phyloP scores from a whole-genome alignment of 1,140 invertebrate species.

The Orchestia grillus region DNA sequence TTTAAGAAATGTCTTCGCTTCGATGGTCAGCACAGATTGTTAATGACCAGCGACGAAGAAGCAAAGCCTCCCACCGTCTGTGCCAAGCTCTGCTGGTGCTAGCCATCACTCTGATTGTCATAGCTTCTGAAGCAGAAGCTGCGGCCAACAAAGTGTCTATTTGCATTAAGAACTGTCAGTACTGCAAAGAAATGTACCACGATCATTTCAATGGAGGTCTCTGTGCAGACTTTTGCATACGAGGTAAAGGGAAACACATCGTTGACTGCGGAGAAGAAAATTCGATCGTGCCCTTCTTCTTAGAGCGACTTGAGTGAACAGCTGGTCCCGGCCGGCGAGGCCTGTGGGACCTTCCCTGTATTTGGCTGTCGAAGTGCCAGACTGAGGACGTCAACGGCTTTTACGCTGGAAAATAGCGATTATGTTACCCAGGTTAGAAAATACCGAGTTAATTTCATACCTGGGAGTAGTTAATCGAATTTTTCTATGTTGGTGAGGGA shows the following conservation, averaged over 20 bases:
- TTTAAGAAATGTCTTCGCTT: constrained; percentile 4
- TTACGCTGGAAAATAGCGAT: background rate
- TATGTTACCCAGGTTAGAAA: background rate
- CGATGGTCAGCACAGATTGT: constrained; percentile 21
- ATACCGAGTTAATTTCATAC: constrained; percentile 12
- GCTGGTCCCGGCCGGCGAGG: background rate
- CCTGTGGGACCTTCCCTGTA: background rate
- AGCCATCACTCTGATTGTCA: constrained; percentile 59
- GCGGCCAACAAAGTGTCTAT: constrained; percentile 61
- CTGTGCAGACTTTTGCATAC: constrained; percentile 85
- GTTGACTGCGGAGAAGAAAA: constrained; percentile 86
- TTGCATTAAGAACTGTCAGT: constrained; percentile 87
- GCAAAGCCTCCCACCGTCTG: constrained; percentile 57
- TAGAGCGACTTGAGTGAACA: constrained; percentile 62
- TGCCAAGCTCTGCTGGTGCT: constrained; percentile 61
- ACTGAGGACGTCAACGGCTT: background rate
- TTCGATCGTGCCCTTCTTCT: constrained; percentile 83
- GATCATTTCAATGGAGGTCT: constrained; percentile 85
- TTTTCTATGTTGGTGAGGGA: background rate
- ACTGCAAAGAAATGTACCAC: constrained; percentile 88
- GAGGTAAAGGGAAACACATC: constrained; percentile 84
- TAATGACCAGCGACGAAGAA: constrained; percentile 57
- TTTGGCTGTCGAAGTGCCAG: background rate
- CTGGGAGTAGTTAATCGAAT: constrained; percentile 24
- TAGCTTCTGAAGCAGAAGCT: constrained; percentile 66